Conservation (phyloP, 2,113 vertebrate species). For the Trematomus loennbergii region DNA sequence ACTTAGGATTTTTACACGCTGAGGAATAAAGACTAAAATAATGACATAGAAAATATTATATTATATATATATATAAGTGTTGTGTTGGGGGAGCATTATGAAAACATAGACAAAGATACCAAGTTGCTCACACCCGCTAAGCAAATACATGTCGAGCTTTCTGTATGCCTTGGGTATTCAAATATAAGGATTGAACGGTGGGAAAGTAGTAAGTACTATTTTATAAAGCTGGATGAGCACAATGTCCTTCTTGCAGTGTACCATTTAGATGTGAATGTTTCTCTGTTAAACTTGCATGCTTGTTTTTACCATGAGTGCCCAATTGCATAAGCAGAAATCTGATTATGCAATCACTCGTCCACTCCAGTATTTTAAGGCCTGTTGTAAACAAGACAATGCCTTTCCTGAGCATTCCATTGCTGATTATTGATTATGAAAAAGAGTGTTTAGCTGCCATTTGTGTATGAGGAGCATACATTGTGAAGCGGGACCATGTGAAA, state of each 20-base stretch:
- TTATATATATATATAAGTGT: too few relatives aligned
- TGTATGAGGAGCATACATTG: constrained; percentile 4
- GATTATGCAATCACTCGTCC: constrained; percentile 36
- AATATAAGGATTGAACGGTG: constrained; percentile 5
- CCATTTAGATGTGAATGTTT: constrained; percentile 3
- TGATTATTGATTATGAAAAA: neutral
- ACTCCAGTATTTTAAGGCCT: neutral
- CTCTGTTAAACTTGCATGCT: constrained; percentile 4
- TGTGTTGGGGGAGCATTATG: neutral
- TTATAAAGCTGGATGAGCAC: neutral
- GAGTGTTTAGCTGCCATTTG: neutral
- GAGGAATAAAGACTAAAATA: neutral
- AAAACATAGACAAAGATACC: neutral
- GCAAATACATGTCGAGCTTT: constrained; percentile 32
- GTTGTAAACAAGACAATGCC: constrained; percentile 61
- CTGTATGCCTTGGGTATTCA: neutral
- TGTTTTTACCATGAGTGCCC: constrained; percentile 35
- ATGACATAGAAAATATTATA: too few relatives aligned
- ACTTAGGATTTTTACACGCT: neutral
- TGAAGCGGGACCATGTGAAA: constrained; percentile 36
- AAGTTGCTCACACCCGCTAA: constrained; percentile 40
- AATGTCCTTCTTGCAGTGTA: neutral
- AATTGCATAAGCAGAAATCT: constrained; percentile 56
- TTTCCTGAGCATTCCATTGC: constrained; percentile 42
- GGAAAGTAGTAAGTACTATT: constrained; percentile 8